Evolutionary conservation across 2,888 invertebrate genomes (phyloP).

Genomic region (Tinea trinotella): DNA sequence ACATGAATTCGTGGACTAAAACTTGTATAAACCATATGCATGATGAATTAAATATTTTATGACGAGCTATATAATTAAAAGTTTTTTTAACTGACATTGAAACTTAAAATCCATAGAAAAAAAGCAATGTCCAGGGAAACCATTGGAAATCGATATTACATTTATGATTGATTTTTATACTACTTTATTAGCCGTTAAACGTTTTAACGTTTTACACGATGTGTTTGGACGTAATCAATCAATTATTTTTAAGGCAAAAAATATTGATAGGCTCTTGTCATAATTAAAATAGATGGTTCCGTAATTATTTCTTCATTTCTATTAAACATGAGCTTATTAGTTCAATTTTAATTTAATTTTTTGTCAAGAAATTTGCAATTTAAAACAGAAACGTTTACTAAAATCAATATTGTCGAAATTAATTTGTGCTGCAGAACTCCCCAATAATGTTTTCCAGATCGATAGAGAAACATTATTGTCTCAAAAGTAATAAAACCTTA

Average conservation of each 20-base stretch:
- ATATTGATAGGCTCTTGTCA: not conserved
- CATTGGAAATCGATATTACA: not conserved
- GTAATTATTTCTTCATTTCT: too few relatives aligned
- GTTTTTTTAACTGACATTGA: not conserved
- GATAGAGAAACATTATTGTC: too few relatives aligned
- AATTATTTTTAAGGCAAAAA: not conserved
- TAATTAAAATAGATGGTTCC: not conserved
- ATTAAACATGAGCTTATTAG: too few relatives aligned
- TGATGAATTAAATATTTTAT: constrained; percentile 14
- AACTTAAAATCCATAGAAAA: not conserved
- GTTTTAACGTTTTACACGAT: not conserved
- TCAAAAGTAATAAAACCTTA: too few relatives aligned
- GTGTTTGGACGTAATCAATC: not conserved
- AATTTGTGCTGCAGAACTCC: too few relatives aligned
- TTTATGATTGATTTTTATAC: not conserved
- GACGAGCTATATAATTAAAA: constrained; percentile 1
- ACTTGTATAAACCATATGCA: not conserved
- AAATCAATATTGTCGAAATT: too few relatives aligned
- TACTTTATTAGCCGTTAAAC: not conserved
- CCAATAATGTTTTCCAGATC: too few relatives aligned
- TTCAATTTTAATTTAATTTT: too few relatives aligned
- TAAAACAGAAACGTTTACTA: too few relatives aligned
- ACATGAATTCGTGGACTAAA: not conserved
- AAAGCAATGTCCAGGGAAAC: constrained; percentile 1
- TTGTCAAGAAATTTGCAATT: too few relatives aligned